Conservation (phyloP, 1,140 invertebrate species). For the Bombyx mandarina region DNA sequence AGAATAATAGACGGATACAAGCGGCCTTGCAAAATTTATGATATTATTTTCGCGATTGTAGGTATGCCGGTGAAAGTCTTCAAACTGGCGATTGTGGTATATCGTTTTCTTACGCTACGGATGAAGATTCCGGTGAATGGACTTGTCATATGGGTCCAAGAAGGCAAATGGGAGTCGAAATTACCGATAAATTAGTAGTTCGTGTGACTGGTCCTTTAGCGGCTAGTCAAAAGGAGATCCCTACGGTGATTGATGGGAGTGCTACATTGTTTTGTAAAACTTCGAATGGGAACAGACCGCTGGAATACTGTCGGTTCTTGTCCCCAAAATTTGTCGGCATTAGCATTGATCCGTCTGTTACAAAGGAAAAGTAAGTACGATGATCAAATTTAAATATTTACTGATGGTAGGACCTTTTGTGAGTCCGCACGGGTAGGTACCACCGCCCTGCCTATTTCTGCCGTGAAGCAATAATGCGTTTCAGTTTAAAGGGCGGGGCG, state of each 20-base stretch:
- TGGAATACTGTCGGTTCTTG: slow-evolving; percentile 59
- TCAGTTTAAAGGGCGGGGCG: too few relatives aligned
- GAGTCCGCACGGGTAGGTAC: too few relatives aligned
- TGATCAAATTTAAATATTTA: neutral
- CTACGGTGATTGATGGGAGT: slow-evolving; percentile 18
- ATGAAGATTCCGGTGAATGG: slow-evolving; percentile 46
- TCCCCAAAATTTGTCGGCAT: slow-evolving; percentile 36
- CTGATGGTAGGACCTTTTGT: too few relatives aligned
- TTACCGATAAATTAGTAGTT: slow-evolving; percentile 33
- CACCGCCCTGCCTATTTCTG: too few relatives aligned
- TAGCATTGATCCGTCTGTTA: slow-evolving; percentile 36
- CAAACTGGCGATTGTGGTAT: slow-evolving; percentile 55
- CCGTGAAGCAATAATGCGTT: too few relatives aligned
- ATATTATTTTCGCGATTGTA: slow-evolving; percentile 2
- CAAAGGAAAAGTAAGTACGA: slow-evolving; percentile 37
- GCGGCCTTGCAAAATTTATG: too few relatives aligned
- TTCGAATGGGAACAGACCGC: slow-evolving; percentile 36
- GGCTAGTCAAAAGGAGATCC: slow-evolving; percentile 33
- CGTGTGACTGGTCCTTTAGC: slow-evolving; percentile 51
- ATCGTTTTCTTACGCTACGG: slow-evolving; percentile 32
- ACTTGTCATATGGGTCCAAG: slow-evolving; percentile 57
- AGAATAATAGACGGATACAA: too few relatives aligned
- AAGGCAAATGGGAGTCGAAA: slow-evolving; percentile 37
- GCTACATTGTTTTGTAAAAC: slow-evolving; percentile 48
- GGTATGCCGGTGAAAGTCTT: slow-evolving; percentile 50